Percentiles rank a stretch among this genome's conserved stretches.
Evolutionary conservation across 1,140 invertebrate genomes (phyloP).

Genomic region (Psilanteris sp.): DNA sequence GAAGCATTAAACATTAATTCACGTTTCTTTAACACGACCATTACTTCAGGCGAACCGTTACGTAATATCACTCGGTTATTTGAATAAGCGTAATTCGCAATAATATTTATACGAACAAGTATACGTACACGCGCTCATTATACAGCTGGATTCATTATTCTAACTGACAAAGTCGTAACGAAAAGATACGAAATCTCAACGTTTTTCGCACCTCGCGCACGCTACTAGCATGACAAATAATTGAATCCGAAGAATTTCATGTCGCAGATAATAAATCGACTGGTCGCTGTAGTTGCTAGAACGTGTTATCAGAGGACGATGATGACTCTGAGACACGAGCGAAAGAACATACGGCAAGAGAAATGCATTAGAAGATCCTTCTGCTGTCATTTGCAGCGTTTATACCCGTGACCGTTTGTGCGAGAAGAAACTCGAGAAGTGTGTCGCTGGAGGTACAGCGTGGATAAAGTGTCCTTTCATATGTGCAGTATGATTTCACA

Average conservation of each 20-base stretch:
- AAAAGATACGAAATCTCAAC: constrained; percentile 30
- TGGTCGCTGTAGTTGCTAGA: constrained; percentile 35
- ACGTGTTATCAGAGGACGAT: constrained; percentile 50
- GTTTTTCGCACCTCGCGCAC: constrained; percentile 43
- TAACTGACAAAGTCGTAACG: constrained; percentile 50
- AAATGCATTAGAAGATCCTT: constrained; percentile 60
- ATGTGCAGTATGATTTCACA: constrained; percentile 31
- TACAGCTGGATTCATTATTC: constrained; percentile 24
- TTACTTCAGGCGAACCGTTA: constrained; percentile 14
- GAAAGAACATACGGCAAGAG: constrained; percentile 52
- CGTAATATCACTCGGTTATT: constrained; percentile 24
- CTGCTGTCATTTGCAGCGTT: constrained; percentile 47
- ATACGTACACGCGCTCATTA: constrained; percentile 7
- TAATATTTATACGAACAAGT: constrained; percentile 25
- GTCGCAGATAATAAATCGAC: constrained; percentile 60
- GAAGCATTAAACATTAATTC: too few species aligned
- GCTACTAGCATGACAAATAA: constrained; percentile 54
- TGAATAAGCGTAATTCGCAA: constrained; percentile 38
- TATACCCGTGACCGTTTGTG: constrained; percentile 28
- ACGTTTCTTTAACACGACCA: constrained; percentile 12
- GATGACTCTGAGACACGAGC: constrained; percentile 45
- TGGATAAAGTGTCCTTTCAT: constrained; percentile 39
- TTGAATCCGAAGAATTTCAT: constrained; percentile 58
- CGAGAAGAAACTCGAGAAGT: constrained; percentile 51
- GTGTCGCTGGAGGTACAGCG: constrained; percentile 44